These are phyloP conservation scores for Phoxinus dragarum DNA, from an alignment of 2,797 vertebrate species.

Conservation along the genomic window DNA sequence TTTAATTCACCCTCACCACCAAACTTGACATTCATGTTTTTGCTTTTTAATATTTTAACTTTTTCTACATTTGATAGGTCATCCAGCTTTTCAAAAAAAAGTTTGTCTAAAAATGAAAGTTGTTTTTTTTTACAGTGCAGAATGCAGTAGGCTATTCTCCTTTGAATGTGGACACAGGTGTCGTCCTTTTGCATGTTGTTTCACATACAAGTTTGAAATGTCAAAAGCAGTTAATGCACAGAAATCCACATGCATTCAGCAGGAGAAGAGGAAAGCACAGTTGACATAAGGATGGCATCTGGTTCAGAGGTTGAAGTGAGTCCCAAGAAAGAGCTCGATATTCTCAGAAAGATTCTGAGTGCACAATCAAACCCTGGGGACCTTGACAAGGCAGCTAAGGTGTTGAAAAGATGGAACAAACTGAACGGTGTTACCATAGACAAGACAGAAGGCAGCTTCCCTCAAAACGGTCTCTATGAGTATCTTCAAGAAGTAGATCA, in stretches of 20 bases:
- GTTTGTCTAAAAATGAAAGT: too few species aligned
- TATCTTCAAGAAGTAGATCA: constrained; percentile 32
- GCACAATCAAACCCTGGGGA: not conserved
- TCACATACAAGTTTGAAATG: not conserved
- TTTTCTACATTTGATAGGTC: too few species aligned
- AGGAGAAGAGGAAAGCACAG: not conserved
- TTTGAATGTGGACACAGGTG: not conserved
- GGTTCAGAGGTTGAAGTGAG: not conserved
- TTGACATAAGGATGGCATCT: not conserved
- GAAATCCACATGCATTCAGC: constrained; percentile 16
- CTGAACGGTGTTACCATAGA: not conserved
- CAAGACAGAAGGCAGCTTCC: not conserved
- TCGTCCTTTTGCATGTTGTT: not conserved
- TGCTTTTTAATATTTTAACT: too few species aligned
- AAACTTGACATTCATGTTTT: too few species aligned
- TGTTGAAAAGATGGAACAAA: not conserved
- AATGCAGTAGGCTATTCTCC: not conserved
- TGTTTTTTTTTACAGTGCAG: not conserved
- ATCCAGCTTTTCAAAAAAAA: not conserved
- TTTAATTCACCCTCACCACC: too few species aligned
- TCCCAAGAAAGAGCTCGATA: not conserved
- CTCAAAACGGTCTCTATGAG: not conserved
- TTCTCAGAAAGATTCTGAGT: constrained; percentile 13
- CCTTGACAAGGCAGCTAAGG: not conserved
- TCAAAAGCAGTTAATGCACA: not conserved